Evolutionary conservation across 2,113 vertebrate species (phyloP).

Genomic region (Chinchilla lanigera): DNA sequence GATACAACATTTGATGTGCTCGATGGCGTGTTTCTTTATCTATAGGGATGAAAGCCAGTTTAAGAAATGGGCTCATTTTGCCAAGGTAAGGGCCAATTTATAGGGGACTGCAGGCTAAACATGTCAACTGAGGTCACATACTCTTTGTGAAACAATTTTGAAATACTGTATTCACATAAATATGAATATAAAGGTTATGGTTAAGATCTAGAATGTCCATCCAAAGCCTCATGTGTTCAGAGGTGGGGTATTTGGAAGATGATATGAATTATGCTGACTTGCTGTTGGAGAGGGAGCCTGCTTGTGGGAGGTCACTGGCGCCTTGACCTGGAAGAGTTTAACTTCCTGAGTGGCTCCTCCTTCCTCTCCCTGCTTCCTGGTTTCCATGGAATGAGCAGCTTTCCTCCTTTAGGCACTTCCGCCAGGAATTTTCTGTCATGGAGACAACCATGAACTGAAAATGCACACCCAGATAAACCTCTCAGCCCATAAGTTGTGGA

Average conservation of each 20-base stretch:
- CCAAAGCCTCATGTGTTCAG: background rate
- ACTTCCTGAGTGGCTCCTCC: background rate
- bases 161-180: background rate
- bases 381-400: no score
- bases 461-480: background rate
- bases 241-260: background rate
- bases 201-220: background rate
- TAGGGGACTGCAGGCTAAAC: no score
- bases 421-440: background rate
- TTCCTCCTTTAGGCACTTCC: background rate
- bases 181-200: background rate
- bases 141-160: background rate
- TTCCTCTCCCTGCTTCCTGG: background rate
- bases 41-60: background rate
- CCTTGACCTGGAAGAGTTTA: background rate
- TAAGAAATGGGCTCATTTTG: background rate
- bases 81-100: background rate
- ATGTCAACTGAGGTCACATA: background rate
- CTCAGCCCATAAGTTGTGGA: background rate
- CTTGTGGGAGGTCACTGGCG: background rate
- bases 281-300: background rate
- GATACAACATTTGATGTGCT: fast-evolving
- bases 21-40: background rate
- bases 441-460: background rate
- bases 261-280: background rate